Evolutionary conservation across 1,140 invertebrate species (phyloP), one percentile per base, ranked within the genome.

Genomic region (Brachionus sp.): DNA sequence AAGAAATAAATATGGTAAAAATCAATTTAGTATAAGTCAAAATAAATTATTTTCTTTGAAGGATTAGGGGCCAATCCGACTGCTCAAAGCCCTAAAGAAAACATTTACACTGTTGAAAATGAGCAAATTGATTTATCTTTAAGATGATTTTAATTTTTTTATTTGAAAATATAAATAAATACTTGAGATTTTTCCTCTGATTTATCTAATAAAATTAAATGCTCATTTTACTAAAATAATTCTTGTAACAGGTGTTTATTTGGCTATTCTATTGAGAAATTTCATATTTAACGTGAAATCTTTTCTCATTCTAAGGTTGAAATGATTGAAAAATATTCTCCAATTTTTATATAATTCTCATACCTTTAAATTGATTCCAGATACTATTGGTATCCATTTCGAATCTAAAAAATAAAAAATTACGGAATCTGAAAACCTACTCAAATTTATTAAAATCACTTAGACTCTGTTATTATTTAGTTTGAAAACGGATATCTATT

Each of bases 1-100:
- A n/a, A 57, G 77, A 39, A 44, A 57, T 35, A 80, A 80, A 80
- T 80, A 80, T 25, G 77, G 77, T 80, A 80, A 35, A 46, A 16
- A 3, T 73, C 6, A 73, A 42, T 16, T 33, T 13, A 39, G 37
- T 73, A 10, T 29, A 33, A 35, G 2, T 13, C 23, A 25, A 19
- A 13, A 25, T 46, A 46, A 46, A 25, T 25, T 46, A 5, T 0
- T 46, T 25, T 9, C 2, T 44, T 25, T 33, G 13, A 75, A 75
- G 70, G 70, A 46, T 16, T 75, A 25, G 44, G 12, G 9, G 10
- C 23, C 12, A 75, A 75, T 25, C 19, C 70, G 12, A 25, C 9
- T 25, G 10, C 25, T 10, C 39, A 75, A 46, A 25, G 19, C 12
- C 16, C 70, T 13, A 75, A 46, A 75, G 70, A 75, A 42, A 75